These are phyloP conservation scores for Ceuthmochares aereus DNA, from an alignment of 2,113 vertebrate species.

Conservation along the genomic window DNA sequence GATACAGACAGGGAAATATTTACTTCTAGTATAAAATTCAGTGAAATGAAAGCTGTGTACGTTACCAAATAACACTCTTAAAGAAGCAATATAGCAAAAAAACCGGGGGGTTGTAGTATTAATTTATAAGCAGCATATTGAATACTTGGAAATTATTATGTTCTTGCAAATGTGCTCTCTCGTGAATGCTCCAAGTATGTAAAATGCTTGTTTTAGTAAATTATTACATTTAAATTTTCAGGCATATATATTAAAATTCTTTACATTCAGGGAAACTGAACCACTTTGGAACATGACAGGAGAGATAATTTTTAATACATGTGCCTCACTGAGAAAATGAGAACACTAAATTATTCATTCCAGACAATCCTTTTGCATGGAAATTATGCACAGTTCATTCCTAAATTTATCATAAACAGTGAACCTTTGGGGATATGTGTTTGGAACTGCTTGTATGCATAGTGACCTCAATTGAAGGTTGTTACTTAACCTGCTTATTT, in stretches of 20 bases:
- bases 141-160: background rate
- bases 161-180: background rate
- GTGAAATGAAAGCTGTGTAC: background rate
- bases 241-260: background rate
- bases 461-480: background rate
- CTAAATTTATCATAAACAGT: slow-evolving; percentile 43
- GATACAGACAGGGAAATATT: background rate
- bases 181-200: background rate
- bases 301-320: background rate
- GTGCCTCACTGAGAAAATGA: slow-evolving; percentile 1
- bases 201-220: background rate
- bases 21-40: background rate
- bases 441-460: background rate
- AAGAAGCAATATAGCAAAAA: background rate
- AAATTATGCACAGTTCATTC: background rate
- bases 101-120: background rate
- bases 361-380: background rate
- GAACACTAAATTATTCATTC: slow-evolving; percentile 47
- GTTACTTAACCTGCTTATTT: background rate
- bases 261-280: background rate
- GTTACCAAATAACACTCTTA: background rate
- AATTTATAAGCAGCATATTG: background rate
- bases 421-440: slow-evolving; percentile 15
- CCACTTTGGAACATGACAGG: background rate
- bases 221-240: background rate